Percentiles rank a stretch among this genome's conserved stretches.
These are phyloP conservation scores for Hydrolagus colliei DNA, from an alignment of 2,797 vertebrate species.

Conservation along the genomic window DNA sequence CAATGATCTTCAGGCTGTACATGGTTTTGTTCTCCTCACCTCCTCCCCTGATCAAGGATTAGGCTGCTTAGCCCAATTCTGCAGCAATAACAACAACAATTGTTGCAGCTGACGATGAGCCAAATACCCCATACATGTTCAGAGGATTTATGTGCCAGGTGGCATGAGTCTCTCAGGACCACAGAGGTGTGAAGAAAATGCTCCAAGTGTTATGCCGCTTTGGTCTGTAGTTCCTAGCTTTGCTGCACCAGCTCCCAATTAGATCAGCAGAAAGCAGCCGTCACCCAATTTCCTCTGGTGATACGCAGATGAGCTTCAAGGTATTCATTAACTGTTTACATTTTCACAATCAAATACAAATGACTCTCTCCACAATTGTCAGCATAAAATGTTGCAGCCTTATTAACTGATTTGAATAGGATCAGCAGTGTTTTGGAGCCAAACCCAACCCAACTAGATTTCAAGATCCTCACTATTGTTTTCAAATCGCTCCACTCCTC, in stretches of 20 bases:
- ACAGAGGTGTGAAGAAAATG: conserved; percentile 24
- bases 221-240: conserved; percentile 20
- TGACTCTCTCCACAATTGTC: background rate
- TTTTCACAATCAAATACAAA: conserved; percentile 11
- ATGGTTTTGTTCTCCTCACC: background rate
- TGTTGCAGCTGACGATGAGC: conserved; percentile 15
- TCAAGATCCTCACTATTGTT: too few relatives aligned
- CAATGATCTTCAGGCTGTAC: conserved; percentile 6
- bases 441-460: background rate
- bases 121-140: conserved; percentile 15
- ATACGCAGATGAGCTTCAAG: background rate
- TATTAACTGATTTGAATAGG: background rate
- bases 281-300: background rate
- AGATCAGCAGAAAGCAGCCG: conserved; percentile 15
- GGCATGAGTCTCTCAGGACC: conserved; percentile 21
- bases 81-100: background rate
- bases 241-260: background rate
- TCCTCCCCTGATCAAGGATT: background rate
- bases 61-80: background rate
- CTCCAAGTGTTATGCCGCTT: conserved; percentile 1
- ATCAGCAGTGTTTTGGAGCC: background rate
- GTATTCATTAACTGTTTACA: conserved; percentile 8
- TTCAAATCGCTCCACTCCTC: too few relatives aligned
- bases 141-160: conserved; percentile 27
- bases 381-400: background rate